Conservation (phyloP, 2,888 invertebrate species). For the Mesochorus sp. region DNA sequence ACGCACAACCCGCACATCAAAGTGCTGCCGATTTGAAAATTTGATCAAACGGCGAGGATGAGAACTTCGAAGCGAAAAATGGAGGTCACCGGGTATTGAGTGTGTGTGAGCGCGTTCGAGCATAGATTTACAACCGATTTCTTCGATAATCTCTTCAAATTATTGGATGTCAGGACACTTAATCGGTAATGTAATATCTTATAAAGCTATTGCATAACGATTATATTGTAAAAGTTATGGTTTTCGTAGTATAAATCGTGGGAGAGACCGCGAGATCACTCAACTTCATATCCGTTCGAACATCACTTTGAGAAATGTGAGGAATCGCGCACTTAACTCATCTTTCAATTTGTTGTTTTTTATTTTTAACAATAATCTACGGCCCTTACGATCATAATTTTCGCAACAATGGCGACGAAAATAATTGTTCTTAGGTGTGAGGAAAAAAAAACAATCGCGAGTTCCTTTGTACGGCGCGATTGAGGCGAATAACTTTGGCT, state of each 20-base stretch:
- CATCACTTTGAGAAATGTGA: constrained; percentile 12
- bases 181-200: constrained; percentile 59
- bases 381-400: too few relatives aligned
- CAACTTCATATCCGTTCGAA: constrained; percentile 21
- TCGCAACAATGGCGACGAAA: too few relatives aligned
- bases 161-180: constrained; percentile 27
- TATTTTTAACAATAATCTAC: background rate
- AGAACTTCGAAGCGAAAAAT: constrained; percentile 72
- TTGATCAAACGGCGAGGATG: constrained; percentile 67
- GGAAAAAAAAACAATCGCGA: background rate
- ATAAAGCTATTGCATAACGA: constrained; percentile 14
- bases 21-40: constrained; percentile 55
- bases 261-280: constrained; percentile 70
- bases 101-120: constrained; percentile 42
- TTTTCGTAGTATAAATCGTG: constrained; percentile 67
- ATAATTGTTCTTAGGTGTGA: too few relatives aligned
- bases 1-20: too few relatives aligned
- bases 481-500: background rate
- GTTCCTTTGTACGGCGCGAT: background rate
- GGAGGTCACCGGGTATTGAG: constrained; percentile 70
- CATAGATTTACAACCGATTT: constrained; percentile 64
- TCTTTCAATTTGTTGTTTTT: background rate
- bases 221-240: constrained; percentile 24
- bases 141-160: constrained; percentile 40
- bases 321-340: too few relatives aligned